Base-by-base conservation (phyloP, 2,797 vertebrate species). In the Taenioides sp. region DNA sequence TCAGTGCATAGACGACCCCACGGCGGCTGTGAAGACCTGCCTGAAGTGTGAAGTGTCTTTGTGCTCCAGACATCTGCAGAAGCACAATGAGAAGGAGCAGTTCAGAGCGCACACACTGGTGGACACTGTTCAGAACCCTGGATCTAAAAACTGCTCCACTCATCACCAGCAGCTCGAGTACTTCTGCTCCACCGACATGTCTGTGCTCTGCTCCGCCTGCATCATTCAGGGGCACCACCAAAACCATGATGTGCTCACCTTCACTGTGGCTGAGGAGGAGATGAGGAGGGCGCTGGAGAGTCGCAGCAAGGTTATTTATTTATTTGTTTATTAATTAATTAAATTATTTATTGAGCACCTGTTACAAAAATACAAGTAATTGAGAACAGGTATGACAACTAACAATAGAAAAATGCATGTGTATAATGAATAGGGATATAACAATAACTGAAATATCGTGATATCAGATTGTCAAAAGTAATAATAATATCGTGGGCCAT, bases 51-150 rank as follows among this genome's bases (percentile, higher is more conserved):
- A 95, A 3, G 90, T 73, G 0, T 91, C 92, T 0, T 59, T 96
- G 76, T 96, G 95, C 72, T 77, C 80, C 66, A 82, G 90, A 16
- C 95, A 96, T 59, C 84, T 96, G 18, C 82, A 81, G 66, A 89
- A 62, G 10, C 94, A 95, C 80, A 78, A 85, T 0, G 74, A 92
- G 69, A 93, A 76, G 75, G 80, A 74, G 28, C 71, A 77, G 0
- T 93, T 92, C 71, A 81, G 31, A 75, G 1, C 7, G 0, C 95
- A 95, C 14, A 0, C 77, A 0, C 0, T 95, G 71, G 86, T 92
- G 67, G 91, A 92, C 2, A 77, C 90, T 28, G 67, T 50, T 0
- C 5, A 22, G 0, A 47, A 16, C 12, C n/a, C 2, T 0, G 68
- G 65, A 37, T 16, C 55, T 7, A 87, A 78, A 70, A 76, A 0